Percentiles rank a stretch among this genome's conserved stretches.
Evolutionary conservation across 23 tunicate species (phyloP).

Genomic region (Ascidia mentula): DNA sequence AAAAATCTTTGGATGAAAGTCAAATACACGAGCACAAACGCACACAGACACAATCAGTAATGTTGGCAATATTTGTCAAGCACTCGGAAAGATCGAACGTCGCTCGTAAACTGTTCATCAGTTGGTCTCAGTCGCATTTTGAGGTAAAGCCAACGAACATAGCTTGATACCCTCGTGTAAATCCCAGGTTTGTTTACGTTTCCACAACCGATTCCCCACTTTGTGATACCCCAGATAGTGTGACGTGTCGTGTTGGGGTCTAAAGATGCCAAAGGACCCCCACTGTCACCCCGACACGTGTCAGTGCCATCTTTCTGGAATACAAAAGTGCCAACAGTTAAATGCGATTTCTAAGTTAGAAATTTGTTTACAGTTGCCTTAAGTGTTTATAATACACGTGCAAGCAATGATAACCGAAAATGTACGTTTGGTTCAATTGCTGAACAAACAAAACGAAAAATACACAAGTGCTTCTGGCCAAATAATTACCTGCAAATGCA

Average conservation of each 20-base stretch:
- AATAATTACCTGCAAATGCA: too few relatives aligned
- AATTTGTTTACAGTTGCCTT: too few relatives aligned
- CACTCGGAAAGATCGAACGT: neutral
- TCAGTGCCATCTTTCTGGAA: slow-evolving; percentile 17
- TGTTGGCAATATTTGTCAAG: neutral
- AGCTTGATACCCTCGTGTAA: slow-evolving; percentile 26
- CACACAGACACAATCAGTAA: neutral
- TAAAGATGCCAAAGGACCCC: slow-evolving; percentile 29
- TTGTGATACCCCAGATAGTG: slow-evolving; percentile 45
- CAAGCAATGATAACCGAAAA: too few relatives aligned
- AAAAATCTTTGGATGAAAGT: too few relatives aligned
- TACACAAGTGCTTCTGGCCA: too few relatives aligned
- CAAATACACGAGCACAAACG: too few relatives aligned
- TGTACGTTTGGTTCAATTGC: too few relatives aligned
- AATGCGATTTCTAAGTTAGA: too few relatives aligned
- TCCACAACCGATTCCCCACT: slow-evolving; percentile 44
- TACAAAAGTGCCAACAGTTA: too few relatives aligned
- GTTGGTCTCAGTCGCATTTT: neutral
- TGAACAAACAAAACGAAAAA: too few relatives aligned
- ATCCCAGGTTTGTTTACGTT: slow-evolving; percentile 23
- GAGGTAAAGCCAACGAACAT: slow-evolving; percentile 18
- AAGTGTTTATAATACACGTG: too few relatives aligned
- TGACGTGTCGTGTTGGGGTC: neutral
- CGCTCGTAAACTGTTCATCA: neutral
- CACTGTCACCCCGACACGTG: slow-evolving; percentile 47